These are phyloP conservation scores for Carpatolechia fugitivella DNA, from an alignment of 2,888 invertebrate species.

Conservation along the genomic window DNA sequence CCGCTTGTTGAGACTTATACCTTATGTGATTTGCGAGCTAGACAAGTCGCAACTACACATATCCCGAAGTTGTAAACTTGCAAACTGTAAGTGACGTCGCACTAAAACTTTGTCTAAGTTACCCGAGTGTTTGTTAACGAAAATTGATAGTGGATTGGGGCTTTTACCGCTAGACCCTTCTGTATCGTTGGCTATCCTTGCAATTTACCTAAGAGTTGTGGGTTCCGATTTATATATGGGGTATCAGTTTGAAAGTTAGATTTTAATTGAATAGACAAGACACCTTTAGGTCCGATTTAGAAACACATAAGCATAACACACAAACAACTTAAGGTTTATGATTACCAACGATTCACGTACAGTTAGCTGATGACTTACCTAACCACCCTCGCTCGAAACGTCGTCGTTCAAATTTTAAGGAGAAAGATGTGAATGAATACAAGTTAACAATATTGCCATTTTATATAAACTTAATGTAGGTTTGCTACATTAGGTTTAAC, in stretches of 20 bases:
- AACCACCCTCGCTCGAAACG: no score
- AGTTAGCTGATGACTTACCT: no score
- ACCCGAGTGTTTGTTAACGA: neutral
- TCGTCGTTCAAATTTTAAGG: no score
- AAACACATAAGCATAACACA: no score
- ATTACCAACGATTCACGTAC: no score
- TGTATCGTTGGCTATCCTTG: neutral
- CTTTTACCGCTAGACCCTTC: neutral
- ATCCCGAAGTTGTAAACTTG: constrained; percentile 1
- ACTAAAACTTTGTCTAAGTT: neutral
- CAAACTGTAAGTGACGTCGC: constrained; percentile 4
- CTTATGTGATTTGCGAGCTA: neutral
- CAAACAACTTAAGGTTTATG: no score
- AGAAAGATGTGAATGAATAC: no score
- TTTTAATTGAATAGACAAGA: no score
- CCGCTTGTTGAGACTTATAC: neutral
- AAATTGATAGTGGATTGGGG: neutral
- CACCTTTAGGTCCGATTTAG: no score
- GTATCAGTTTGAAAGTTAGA: neutral
- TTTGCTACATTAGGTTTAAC: no score
- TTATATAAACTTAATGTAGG: no score
- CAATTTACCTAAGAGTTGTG: neutral
- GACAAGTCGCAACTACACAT: neutral
- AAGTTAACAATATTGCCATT: no score
- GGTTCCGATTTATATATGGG: neutral